A percentile compares a stretch with the other conserved stretches of the same genome.
Conservation (phyloP, 2,113 vertebrate species). For the Mustela lutreola region DNA sequence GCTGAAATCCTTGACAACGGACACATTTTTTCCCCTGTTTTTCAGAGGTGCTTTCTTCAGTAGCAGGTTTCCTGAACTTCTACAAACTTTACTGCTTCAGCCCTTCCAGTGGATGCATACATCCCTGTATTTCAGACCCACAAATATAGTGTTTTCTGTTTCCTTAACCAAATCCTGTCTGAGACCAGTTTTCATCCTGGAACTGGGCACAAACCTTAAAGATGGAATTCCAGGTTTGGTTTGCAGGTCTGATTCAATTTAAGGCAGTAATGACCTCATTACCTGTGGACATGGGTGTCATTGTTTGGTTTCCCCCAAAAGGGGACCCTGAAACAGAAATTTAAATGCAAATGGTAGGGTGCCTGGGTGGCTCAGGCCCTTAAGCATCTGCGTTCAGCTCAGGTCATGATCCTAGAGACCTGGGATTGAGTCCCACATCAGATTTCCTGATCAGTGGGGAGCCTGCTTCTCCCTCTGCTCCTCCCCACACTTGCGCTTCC, state of each 20-base stretch:
- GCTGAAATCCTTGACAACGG: neutral
- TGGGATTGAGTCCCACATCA: no score
- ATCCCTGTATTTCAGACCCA: neutral
- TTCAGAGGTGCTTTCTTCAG: neutral
- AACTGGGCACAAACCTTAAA: neutral
- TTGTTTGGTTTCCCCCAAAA: neutral
- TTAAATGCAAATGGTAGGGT: neutral
- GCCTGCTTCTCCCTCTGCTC: no score
- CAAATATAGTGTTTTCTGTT: neutral
- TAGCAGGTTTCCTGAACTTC: neutral
- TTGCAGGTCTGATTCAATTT: neutral
- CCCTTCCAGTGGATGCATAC: neutral
- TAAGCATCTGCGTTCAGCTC: no score
- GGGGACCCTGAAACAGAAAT: neutral
- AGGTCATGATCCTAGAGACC: no score
- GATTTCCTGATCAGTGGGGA: no score
- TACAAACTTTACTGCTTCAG: neutral
- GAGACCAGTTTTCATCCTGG: neutral
- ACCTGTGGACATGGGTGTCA: neutral
- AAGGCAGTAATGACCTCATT: neutral
- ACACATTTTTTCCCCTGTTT: neutral
- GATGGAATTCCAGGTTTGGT: neutral
- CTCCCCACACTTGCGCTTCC: no score
- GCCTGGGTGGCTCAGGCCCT: no score
- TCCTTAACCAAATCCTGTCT: neutral